phyloP scores from a whole-genome alignment of 2,888 invertebrate species.

The Ochropacha duplaris region DNA sequence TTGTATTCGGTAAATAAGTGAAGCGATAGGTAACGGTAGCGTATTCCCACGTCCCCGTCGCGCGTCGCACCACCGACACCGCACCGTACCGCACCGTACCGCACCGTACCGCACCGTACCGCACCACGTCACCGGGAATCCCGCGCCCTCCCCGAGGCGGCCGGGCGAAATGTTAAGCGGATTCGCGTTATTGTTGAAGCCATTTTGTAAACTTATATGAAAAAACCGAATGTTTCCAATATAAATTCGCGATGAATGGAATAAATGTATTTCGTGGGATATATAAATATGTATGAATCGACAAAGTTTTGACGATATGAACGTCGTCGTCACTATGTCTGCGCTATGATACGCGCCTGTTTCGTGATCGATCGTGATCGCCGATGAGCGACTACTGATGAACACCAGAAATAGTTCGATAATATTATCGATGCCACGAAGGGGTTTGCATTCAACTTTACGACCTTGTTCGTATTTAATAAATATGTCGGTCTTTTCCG shows the following conservation, averaged over 20 bases:
- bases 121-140: constrained; percentile 63
- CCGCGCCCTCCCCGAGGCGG: constrained; percentile 49
- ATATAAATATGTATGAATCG: not conserved
- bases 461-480: constrained; percentile 81
- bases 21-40: constrained; percentile 59
- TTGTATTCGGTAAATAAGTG: constrained; percentile 68
- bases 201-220: constrained; percentile 55
- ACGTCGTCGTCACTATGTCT: constrained; percentile 15
- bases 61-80: too few relatives aligned
- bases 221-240: constrained; percentile 32
- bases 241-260: constrained; percentile 31
- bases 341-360: constrained; percentile 8
- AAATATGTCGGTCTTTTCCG: constrained; percentile 81
- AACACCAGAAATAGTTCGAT: constrained; percentile 65
- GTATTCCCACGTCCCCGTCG: constrained; percentile 42
- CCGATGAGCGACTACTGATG: constrained; percentile 33
- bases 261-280: constrained; percentile 13
- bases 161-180: constrained; percentile 58
- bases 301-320: constrained; percentile 13
- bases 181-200: constrained; percentile 61
- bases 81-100: too few relatives aligned
- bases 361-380: constrained; percentile 28
- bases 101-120: constrained; percentile 27
- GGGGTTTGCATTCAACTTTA: constrained; percentile 77
- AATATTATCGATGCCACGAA: constrained; percentile 74